Percentiles rank a stretch among this genome's conserved stretches.
These are phyloP conservation scores for Rhodinocichla rosea DNA, from an alignment of 2,113 vertebrate species.

Conservation along the genomic window DNA sequence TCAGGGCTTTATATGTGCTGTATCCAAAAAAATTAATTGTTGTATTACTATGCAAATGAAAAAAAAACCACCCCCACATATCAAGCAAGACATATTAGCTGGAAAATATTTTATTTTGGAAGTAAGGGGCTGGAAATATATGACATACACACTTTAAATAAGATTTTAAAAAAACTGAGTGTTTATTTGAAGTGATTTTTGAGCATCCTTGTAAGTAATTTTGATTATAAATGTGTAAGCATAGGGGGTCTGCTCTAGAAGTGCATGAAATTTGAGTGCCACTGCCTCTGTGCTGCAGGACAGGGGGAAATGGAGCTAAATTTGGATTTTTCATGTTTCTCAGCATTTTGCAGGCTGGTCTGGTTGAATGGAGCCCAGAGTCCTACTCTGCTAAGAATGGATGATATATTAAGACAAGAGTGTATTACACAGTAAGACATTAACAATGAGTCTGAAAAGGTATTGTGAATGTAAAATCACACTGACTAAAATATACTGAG, in stretches of 20 bases:
- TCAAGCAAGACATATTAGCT: neutral
- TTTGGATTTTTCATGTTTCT: neutral
- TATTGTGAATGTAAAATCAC: constrained; percentile 62
- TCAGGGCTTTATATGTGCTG: neutral
- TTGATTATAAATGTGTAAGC: neutral
- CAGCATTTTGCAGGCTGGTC: neutral
- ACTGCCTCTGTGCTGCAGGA: neutral
- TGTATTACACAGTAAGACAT: constrained; percentile 47
- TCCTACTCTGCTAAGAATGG: neutral
- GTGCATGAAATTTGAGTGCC: neutral
- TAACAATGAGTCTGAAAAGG: constrained; percentile 70
- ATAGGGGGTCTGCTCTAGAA: neutral
- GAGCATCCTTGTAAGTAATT: neutral
- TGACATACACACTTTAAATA: neutral
- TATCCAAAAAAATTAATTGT: neutral
- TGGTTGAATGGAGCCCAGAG: neutral
- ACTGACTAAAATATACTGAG: constrained; percentile 76
- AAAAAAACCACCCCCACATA: too few relatives aligned
- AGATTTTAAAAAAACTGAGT: neutral
- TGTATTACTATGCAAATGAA: neutral
- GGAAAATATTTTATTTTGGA: neutral
- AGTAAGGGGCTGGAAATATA: neutral
- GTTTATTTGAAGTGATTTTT: neutral
- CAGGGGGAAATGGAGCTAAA: neutral
- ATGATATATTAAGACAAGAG: constrained; percentile 68